Percentiles rank a stretch among this genome's conserved stretches.
Evolutionary conservation across 2,113 vertebrate species (phyloP).

Genomic region (Bombycilla garrulus): DNA sequence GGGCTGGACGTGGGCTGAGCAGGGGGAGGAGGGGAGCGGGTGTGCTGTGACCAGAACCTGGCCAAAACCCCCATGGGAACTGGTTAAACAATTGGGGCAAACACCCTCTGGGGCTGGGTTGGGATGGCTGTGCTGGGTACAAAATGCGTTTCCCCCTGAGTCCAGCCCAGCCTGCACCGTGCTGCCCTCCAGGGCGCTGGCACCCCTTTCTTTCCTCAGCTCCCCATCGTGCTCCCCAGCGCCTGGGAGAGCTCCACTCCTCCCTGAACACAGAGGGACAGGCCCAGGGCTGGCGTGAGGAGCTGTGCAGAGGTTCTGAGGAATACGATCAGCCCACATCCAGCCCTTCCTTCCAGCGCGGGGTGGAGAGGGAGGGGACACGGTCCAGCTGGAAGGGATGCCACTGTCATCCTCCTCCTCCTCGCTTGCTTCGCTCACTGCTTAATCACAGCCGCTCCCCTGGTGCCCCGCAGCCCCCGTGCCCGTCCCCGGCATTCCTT

Average conservation of each 20-base stretch:
- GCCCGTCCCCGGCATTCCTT: not conserved
- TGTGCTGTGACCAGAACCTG: not conserved
- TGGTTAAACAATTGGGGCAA: not conserved
- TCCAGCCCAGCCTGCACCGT: not conserved
- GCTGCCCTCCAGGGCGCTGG: not conserved
- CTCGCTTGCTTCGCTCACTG: not conserved
- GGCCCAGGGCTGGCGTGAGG: not conserved
- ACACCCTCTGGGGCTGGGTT: not conserved
- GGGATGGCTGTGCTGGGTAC: not conserved
- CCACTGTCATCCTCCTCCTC: not conserved
- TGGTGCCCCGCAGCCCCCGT: not conserved
- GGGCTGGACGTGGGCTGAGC: not conserved
- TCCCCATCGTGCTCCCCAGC: not conserved
- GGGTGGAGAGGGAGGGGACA: not conserved
- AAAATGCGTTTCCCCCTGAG: not conserved
- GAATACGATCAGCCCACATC: not conserved
- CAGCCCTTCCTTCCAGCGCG: not conserved
- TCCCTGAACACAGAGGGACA: fast-evolving
- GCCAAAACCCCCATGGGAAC: not conserved
- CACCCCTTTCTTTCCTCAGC: not conserved
- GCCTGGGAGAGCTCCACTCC: not conserved
- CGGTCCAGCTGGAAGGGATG: not conserved
- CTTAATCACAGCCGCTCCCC: not conserved
- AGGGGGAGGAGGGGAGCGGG: not conserved
- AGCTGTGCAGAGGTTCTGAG: not conserved